Percentiles rank a stretch among this genome's conserved stretches.
Evolutionary conservation across 2,888 invertebrate genomes (phyloP).

Genomic region (Pseudeuparius sepicola): DNA sequence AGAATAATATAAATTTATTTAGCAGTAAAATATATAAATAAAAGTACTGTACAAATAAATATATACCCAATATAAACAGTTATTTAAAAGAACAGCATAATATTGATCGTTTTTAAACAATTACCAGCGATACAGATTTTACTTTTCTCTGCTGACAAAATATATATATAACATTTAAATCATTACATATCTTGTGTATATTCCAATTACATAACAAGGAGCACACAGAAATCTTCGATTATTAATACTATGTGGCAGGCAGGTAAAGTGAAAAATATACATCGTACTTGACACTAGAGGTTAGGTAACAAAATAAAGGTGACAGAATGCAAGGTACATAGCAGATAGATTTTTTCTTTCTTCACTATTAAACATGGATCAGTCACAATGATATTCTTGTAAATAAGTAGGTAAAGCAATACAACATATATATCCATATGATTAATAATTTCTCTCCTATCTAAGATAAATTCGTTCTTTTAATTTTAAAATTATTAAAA

Average conservation of each 20-base stretch:
- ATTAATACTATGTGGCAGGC: slow-evolving; percentile 30
- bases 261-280: slow-evolving; percentile 29
- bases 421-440: slow-evolving; percentile 41
- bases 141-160: too few relatives aligned
- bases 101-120: slow-evolving; percentile 33
- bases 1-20: slow-evolving; percentile 32
- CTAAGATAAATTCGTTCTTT: slow-evolving; percentile 43
- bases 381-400: slow-evolving; percentile 35
- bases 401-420: slow-evolving; percentile 36
- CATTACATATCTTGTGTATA: too few relatives aligned
- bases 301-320: slow-evolving; percentile 27
- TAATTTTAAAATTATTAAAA: slow-evolving; percentile 41
- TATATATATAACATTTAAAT: slow-evolving; percentile 39
- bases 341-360: slow-evolving; percentile 33
- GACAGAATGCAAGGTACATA: slow-evolving; percentile 41
- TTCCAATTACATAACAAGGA: slow-evolving; percentile 26
- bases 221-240: slow-evolving; percentile 29
- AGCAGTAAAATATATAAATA: slow-evolving; percentile 32
- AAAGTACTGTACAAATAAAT: slow-evolving; percentile 33
- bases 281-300: too few relatives aligned
- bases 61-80: slow-evolving; percentile 27
- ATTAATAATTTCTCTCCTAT: slow-evolving; percentile 38
- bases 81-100: slow-evolving; percentile 31
- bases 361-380: slow-evolving; percentile 32
- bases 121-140: too few relatives aligned